These are phyloP conservation scores for Campaea margaritaria DNA, from an alignment of 2,888 invertebrate species.

Conservation along the genomic window DNA sequence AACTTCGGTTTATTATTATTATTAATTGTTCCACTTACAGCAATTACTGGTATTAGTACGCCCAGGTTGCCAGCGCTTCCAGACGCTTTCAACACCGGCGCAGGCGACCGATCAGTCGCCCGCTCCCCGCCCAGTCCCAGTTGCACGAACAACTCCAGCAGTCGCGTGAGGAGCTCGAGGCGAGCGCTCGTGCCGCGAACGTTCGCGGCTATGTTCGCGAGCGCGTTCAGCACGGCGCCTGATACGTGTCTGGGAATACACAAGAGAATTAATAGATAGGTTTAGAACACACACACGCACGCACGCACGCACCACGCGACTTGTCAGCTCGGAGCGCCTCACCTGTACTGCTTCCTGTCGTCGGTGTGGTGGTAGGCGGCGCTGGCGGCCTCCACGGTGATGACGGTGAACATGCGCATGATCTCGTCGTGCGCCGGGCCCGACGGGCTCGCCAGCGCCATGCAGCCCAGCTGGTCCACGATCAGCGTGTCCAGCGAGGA, in stretches of 20 bases:
- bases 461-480: constrained; percentile 98
- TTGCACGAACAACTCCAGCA: constrained; percentile 98
- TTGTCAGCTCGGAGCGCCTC: too few species aligned
- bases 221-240: constrained; percentile 97
- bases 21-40: constrained; percentile 89
- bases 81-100: constrained; percentile 91
- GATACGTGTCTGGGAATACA: constrained; percentile 91
- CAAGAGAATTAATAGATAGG: background rate
- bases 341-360: constrained; percentile 78
- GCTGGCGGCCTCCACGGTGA: constrained; percentile 96
- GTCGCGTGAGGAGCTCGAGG: constrained; percentile 92
- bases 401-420: constrained; percentile 98
- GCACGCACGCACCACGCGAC: too few species aligned
- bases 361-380: constrained; percentile 81
- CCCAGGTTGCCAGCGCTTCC: constrained; percentile 99
- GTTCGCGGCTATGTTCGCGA: constrained; percentile 98
- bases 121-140: constrained; percentile 98
- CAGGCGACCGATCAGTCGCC: constrained; percentile 95
- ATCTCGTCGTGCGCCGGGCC: constrained; percentile 95
- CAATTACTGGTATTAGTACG: constrained; percentile 98
- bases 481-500: constrained; percentile 97
- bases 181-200: constrained; percentile 94
- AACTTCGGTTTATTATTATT: too few species aligned
- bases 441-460: constrained; percentile 97
- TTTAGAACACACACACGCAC: too few species aligned